These are phyloP conservation scores for Casuarius casuarius DNA, from an alignment of 2,113 vertebrate genomes.

Conservation along the genomic window DNA sequence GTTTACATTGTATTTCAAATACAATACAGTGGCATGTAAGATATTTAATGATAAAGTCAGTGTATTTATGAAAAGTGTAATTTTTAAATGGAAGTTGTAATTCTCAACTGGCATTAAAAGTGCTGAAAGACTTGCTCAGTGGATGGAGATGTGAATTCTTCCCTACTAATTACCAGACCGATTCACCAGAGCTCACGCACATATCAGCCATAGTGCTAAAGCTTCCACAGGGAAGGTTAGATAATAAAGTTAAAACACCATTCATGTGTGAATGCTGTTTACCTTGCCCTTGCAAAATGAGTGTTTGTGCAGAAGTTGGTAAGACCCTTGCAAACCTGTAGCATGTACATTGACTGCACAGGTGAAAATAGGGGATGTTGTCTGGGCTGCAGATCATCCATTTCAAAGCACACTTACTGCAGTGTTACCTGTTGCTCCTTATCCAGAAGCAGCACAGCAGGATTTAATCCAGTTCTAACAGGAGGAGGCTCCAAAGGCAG, in stretches of 20 bases:
- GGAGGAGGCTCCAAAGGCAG: background rate
- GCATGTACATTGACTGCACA: background rate
- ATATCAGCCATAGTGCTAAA: background rate
- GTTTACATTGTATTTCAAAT: constrained; percentile 77
- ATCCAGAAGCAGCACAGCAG: background rate
- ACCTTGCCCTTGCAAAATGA: background rate
- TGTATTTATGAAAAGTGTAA: constrained; percentile 77
- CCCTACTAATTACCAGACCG: background rate
- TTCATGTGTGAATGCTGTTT: background rate
- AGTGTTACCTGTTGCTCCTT: background rate
- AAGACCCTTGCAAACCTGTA: background rate
- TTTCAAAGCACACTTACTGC: background rate
- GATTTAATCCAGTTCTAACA: background rate
- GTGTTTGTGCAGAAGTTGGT: background rate
- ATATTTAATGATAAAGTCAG: constrained; percentile 72
- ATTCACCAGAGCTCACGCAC: background rate
- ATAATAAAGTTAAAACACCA: background rate
- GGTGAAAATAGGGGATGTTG: background rate
- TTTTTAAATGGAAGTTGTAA: constrained; percentile 77
- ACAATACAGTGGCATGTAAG: constrained; percentile 76
- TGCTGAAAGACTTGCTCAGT: constrained; percentile 60
- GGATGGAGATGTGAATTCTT: background rate
- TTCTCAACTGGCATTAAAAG: constrained; percentile 75
- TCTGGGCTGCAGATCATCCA: background rate
- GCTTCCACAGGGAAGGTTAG: background rate